Evolutionary conservation across 2,113 vertebrate genomes (phyloP).

Genomic region (Microcebus tavaratra): DNA sequence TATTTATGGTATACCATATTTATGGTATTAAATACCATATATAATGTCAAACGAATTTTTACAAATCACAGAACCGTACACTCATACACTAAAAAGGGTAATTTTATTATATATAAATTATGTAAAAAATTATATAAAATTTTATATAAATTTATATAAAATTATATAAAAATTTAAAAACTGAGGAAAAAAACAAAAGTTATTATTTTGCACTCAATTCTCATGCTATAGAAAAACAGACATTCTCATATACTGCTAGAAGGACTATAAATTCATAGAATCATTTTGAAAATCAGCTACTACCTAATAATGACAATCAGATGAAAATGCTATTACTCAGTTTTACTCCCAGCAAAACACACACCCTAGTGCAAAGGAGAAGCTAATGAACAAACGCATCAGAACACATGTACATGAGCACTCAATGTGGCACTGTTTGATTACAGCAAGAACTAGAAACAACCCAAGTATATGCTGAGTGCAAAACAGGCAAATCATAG

Average conservation of each 20-base stretch:
- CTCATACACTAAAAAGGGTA: not conserved
- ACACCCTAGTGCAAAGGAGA: not conserved
- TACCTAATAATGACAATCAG: not conserved
- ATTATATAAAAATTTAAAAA: slow-evolving; percentile 13
- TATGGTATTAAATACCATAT: slow-evolving; percentile 85
- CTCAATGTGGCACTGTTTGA: not conserved
- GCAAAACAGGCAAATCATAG: not conserved
- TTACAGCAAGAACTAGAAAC: not conserved
- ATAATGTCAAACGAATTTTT: slow-evolving; percentile 82
- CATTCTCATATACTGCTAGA: not conserved
- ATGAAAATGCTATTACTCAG: not conserved
- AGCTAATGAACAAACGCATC: not conserved
- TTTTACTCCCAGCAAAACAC: not conserved
- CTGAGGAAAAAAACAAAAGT: not conserved
- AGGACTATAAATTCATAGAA: not conserved
- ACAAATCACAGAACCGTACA: slow-evolving; percentile 14
- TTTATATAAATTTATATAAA: too few species aligned
- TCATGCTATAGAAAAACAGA: not conserved
- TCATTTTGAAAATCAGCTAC: not conserved
- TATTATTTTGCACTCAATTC: not conserved
- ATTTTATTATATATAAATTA: not conserved
- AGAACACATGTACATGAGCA: not conserved
- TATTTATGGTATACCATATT: too few species aligned
- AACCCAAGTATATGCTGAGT: not conserved
- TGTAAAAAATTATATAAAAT: not conserved